Conservation (phyloP, 1,140 invertebrate species). For the Tyrophagus putrescentiae region DNA sequence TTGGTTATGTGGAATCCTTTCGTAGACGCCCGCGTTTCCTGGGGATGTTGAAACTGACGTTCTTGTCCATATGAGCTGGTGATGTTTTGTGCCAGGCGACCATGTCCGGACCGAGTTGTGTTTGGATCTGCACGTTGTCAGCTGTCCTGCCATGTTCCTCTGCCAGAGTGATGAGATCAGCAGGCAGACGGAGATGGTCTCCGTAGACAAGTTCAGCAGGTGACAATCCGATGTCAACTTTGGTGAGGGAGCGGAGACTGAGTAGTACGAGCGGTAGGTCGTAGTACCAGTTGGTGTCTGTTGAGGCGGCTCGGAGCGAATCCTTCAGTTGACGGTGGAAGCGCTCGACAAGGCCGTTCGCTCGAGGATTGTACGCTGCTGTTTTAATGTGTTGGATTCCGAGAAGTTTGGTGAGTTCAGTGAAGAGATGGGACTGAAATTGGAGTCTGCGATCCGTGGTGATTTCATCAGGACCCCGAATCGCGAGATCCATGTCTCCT, state of each 20-base stretch:
- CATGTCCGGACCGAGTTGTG: too few species aligned
- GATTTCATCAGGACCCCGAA: constrained; percentile 30
- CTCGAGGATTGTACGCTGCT: constrained; percentile 7
- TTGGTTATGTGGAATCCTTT: too few species aligned
- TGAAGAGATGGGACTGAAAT: constrained; percentile 30
- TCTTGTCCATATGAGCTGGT: too few species aligned
- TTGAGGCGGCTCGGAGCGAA: neutral
- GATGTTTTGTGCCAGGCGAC: too few species aligned
- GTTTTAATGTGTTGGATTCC: constrained; percentile 17
- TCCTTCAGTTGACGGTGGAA: constrained; percentile 25
- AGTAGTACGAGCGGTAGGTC: constrained; percentile 33
- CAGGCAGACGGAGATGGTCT: constrained; percentile 22
- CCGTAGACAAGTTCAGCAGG: constrained; percentile 27
- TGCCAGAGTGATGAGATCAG: constrained; percentile 21
- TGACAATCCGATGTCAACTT: constrained; percentile 28
- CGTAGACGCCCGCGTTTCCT: too few species aligned
- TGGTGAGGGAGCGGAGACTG: constrained; percentile 25
- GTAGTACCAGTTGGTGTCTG: constrained; percentile 29
- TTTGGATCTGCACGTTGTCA: too few species aligned
- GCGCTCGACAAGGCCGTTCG: neutral
- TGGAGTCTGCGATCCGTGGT: constrained; percentile 35
- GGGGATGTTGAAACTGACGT: too few species aligned
- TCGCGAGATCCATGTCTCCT: constrained; percentile 30
- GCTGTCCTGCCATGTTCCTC: neutral
- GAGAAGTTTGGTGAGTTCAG: constrained; percentile 17